These are phyloP conservation scores for Hippocampus comes DNA, from an alignment of 2,113 vertebrate species.

Conservation along the genomic window DNA sequence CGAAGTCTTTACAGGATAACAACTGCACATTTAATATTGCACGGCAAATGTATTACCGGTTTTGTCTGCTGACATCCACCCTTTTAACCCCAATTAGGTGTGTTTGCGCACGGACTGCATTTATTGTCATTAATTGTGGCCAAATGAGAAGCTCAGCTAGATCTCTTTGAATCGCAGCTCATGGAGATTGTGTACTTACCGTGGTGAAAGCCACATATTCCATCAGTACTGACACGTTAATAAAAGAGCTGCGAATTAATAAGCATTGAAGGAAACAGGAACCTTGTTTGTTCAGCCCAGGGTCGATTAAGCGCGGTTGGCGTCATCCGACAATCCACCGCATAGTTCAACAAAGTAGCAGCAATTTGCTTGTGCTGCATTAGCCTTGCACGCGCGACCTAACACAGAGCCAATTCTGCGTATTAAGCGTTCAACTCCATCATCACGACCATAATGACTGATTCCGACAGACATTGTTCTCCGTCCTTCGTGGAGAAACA, in stretches of 20 bases:
- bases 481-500: constrained; percentile 11
- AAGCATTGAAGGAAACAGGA: neutral
- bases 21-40: constrained; percentile 2
- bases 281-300: neutral
- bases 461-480: constrained; percentile 6
- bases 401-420: constrained; percentile 22
- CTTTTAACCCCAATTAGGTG: constrained; percentile 7
- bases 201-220: constrained; percentile 9
- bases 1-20: neutral
- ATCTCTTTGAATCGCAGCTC: neutral
- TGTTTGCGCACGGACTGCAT: constrained; percentile 12
- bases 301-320: constrained; percentile 6
- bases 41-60: neutral
- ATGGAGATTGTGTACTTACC: neutral
- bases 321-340: constrained; percentile 6
- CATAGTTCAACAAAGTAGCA: constrained; percentile 21
- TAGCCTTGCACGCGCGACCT: constrained; percentile 11
- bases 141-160: neutral
- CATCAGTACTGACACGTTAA: constrained; percentile 3
- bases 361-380: constrained; percentile 12
- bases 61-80: constrained; percentile 1
- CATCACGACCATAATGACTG: neutral
- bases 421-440: constrained; percentile 22
- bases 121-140: constrained; percentile 1
- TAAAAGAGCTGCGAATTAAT: constrained; percentile 18